A percentile compares a stretch with the other conserved stretches of the same genome.
Conservation (phyloP, 2,797 vertebrate species). For the Acanthis flammea region DNA sequence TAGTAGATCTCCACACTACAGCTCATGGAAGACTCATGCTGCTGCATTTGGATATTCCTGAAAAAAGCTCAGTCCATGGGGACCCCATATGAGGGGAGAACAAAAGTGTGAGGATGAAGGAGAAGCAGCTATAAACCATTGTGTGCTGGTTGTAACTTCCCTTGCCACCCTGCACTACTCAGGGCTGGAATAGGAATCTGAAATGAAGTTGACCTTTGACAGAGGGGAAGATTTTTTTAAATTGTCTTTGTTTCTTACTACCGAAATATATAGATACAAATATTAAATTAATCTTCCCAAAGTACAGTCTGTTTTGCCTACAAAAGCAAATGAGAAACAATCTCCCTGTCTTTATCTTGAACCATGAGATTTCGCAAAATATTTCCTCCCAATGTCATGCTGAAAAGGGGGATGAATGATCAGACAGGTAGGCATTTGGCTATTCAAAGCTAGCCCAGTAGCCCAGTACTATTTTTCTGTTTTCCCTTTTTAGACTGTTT, state of each 20-base stretch:
- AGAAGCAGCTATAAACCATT: neutral
- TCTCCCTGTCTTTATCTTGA: neutral
- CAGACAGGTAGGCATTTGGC: neutral
- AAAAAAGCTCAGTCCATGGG: neutral
- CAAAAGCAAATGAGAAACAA: neutral
- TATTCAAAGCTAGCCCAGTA: neutral
- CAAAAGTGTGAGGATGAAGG: neutral
- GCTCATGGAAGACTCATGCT: fast-evolving
- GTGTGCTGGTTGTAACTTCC: neutral
- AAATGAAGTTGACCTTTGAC: neutral
- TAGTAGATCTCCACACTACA: neutral
- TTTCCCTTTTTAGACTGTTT: neutral
- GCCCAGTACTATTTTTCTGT: neutral
- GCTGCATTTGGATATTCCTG: neutral
- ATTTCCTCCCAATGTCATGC: neutral
- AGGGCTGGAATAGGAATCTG: neutral
- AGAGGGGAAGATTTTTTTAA: neutral
- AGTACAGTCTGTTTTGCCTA: neutral
- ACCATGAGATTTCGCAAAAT: neutral
- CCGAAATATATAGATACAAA: neutral
- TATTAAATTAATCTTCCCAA: neutral
- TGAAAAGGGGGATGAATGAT: neutral
- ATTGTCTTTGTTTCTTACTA: neutral
- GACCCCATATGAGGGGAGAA: fast-evolving
- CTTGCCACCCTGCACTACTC: fast-evolving